Percentiles rank a stretch among this genome's conserved stretches.
Conservation (phyloP, 2,113 vertebrate species). For the Sialia sialis region DNA sequence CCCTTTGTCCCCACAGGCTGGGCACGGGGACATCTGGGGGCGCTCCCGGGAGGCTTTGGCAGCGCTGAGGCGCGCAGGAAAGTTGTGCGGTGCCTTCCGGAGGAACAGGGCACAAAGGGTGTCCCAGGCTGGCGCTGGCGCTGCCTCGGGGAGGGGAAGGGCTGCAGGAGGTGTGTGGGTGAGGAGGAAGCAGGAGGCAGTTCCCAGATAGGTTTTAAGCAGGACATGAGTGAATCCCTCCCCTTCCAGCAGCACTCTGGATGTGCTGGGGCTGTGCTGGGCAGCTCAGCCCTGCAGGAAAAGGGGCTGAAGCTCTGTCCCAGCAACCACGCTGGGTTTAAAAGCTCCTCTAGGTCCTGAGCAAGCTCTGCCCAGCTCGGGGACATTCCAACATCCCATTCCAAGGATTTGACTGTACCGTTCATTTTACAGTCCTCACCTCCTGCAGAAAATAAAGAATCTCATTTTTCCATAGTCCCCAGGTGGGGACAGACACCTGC, state of each 20-base stretch:
- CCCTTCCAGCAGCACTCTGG: background rate
- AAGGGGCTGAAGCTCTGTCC: background rate
- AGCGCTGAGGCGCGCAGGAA: background rate
- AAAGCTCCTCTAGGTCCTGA: background rate
- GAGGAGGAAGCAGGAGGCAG: background rate
- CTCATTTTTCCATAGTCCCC: background rate
- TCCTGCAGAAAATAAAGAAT: background rate
- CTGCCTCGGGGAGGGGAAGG: background rate
- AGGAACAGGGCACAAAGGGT: background rate
- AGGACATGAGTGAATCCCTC: background rate
- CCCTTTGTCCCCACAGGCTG: conserved; percentile 9
- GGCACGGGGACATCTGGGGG: background rate
- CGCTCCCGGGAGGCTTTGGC: conserved; percentile 39
- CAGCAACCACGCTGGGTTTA: fast-evolving
- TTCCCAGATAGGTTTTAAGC: background rate
- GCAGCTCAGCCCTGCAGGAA: fast-evolving
- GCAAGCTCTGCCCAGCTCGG: background rate
- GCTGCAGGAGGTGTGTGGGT: background rate
- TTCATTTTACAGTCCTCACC: background rate
- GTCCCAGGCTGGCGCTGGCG: background rate
- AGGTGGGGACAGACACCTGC: background rate
- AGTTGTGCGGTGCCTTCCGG: conserved; percentile 24
- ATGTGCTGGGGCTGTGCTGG: background rate
- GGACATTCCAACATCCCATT: background rate
- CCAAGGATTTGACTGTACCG: background rate